Base-by-base conservation (phyloP, 1,140 invertebrate species). In the Achatina immaculata region DNA sequence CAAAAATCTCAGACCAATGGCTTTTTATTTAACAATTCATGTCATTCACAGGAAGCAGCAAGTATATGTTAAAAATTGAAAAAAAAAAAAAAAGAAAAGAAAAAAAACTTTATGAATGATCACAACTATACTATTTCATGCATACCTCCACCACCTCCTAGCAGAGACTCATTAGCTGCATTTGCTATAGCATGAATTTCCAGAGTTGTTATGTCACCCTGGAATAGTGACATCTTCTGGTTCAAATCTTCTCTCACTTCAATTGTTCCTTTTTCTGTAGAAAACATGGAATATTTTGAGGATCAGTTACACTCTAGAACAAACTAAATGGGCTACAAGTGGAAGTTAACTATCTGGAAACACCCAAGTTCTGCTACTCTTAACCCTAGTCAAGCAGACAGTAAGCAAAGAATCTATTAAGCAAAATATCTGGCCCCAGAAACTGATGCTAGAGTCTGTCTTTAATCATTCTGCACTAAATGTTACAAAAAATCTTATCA, bases 101-200 rank as follows among this genome's bases (percentile, higher is more conserved):
- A n/a, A n/a, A n/a, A n/a, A n/a, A n/a, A n/a, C n/a, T n/a, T n/a
- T n/a, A n/a, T n/a, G n/a, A n/a, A n/a, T n/a, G n/a, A n/a, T n/a
- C n/a, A n/a, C n/a, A n/a, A n/a, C n/a, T n/a, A n/a, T 68, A 9
- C 7, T 11, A 68, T 21, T 68, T 72, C 9, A 42, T 45, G 38
- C 43, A 28, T 85, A 92, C 92, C 92, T 92, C 96, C 96, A 45
- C 96, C 96, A 42, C 96, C 96, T 58, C 95, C 96, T 31, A 94
- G 88, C 42, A 98, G 91, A 21, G 89, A 90, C 9, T 93, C 93
- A 91, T 98, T 98, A 0, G 97, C 96, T 71, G 96, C 97, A 94
- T 98, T 98, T 0, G 97, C 96, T 88, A 98, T 97, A 3, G 94
- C 95, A 93, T 97, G 96, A 79, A 97, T 93, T 93, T 96, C 95